These are phyloP conservation scores for Drosophila azteca DNA, from an alignment of 1,140 invertebrate species.

Conservation along the genomic window DNA sequence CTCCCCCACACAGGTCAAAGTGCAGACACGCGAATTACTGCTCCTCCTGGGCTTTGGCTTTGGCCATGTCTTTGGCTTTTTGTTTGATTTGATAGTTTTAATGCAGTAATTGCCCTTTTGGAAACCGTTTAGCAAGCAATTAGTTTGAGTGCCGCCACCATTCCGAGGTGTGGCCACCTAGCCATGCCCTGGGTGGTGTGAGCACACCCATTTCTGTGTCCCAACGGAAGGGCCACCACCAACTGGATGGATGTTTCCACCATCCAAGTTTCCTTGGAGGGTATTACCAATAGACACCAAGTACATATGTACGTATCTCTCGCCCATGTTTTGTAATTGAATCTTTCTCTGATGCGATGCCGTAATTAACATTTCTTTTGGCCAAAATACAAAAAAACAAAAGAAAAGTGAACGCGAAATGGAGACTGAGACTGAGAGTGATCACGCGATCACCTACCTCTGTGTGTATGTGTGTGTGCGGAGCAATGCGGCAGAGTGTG, in stretches of 20 bases:
- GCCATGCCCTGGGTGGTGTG: too few species aligned
- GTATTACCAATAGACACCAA: not conserved
- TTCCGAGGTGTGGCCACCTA: constrained; percentile 43
- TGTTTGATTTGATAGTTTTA: constrained; percentile 69
- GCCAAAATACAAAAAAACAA: not conserved
- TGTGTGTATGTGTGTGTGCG: constrained; percentile 5
- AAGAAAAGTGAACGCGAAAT: constrained; percentile 34
- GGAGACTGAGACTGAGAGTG: constrained; percentile 15
- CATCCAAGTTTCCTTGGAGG: not conserved
- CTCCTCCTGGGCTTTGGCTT: constrained; percentile 12
- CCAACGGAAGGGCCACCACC: too few species aligned
- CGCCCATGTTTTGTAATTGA: constrained; percentile 70
- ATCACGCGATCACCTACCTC: constrained; percentile 51
- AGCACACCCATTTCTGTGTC: constrained; percentile 21
- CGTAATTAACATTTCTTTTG: constrained; percentile 59
- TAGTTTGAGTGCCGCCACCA: constrained; percentile 63
- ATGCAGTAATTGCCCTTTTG: constrained; percentile 71
- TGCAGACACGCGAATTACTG: constrained; percentile 57
- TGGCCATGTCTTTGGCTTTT: not conserved
- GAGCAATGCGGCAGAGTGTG: constrained; percentile 21
- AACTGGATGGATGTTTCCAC: too few species aligned
- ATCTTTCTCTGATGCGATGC: constrained; percentile 37
- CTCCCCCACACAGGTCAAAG: constrained; percentile 57
- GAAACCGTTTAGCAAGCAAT: constrained; percentile 72
- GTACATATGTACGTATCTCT: too few species aligned